Conservation (phyloP, 2,888 invertebrate genomes). For the Pogonocherus hispidulus region DNA sequence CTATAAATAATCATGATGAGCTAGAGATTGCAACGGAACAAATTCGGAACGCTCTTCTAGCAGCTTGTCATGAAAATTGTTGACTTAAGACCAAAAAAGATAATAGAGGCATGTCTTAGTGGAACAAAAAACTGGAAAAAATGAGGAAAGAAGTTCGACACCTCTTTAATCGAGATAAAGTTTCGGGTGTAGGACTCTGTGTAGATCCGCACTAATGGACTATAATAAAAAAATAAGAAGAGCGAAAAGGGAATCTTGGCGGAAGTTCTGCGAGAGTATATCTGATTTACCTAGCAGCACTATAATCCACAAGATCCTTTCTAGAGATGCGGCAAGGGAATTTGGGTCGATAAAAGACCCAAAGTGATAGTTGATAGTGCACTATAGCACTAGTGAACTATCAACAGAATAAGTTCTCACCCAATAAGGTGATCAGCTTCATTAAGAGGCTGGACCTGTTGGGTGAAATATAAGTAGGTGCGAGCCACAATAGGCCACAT, state of each 20-base stretch:
- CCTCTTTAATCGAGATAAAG: background rate
- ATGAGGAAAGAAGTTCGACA: no score
- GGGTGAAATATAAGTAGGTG: no score
- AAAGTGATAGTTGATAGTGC: no score
- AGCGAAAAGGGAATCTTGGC: background rate
- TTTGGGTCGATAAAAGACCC: background rate
- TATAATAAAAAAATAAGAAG: background rate
- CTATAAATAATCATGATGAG: no score
- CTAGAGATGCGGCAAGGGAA: background rate
- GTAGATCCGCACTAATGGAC: background rate
- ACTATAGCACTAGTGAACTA: no score
- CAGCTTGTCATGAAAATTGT: background rate
- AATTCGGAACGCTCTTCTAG: no score
- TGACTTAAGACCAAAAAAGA: background rate
- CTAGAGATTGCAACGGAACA: background rate
- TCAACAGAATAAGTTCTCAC: no score
- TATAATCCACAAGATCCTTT: background rate
- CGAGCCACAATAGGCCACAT: no score
- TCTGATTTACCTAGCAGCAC: background rate
- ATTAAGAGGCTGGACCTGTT: no score
- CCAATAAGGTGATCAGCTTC: no score
- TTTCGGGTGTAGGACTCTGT: background rate
- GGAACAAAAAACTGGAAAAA: no score
- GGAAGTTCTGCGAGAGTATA: conserved; percentile 2
- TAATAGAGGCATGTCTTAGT: no score